phyloP scores from a whole-genome alignment of 2,113 vertebrate species.

The Zosterops japonicus region DNA sequence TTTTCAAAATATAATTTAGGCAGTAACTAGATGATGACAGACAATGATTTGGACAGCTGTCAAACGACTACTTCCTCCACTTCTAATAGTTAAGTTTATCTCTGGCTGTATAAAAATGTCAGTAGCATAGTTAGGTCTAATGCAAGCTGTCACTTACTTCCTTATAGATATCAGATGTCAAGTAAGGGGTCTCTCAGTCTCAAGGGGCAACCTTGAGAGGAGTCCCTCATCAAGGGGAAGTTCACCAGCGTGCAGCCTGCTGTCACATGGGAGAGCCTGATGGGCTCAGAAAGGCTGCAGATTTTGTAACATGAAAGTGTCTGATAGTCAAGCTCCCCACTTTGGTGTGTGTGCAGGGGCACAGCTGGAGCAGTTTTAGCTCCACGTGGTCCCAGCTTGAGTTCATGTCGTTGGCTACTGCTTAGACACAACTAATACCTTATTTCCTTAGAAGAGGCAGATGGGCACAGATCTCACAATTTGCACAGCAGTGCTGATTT shows the following conservation, averaged over 20 bases:
- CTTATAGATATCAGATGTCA: background rate
- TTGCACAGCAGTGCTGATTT: background rate
- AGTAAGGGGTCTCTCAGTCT: background rate
- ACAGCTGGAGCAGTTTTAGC: background rate
- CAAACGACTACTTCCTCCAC: background rate
- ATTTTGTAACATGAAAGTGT: background rate
- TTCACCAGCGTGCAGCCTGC: rapidly evolving
- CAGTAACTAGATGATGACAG: too few species aligned
- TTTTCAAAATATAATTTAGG: background rate
- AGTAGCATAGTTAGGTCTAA: background rate
- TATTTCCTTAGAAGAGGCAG: background rate
- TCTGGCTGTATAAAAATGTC: background rate
- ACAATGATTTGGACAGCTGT: background rate
- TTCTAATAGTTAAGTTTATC: background rate
- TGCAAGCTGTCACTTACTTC: background rate
- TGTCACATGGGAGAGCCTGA: rapidly evolving
- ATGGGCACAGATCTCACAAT: rapidly evolving
- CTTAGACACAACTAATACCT: background rate
- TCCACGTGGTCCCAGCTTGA: background rate
- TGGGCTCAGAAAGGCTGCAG: background rate
- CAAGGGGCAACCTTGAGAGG: background rate
- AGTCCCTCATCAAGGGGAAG: rapidly evolving
- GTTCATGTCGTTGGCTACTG: background rate
- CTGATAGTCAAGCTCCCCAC: rapidly evolving
- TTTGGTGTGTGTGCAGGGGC: background rate